phyloP scores from a whole-genome alignment of 23 tunicate genomes.

The Styela clava region DNA sequence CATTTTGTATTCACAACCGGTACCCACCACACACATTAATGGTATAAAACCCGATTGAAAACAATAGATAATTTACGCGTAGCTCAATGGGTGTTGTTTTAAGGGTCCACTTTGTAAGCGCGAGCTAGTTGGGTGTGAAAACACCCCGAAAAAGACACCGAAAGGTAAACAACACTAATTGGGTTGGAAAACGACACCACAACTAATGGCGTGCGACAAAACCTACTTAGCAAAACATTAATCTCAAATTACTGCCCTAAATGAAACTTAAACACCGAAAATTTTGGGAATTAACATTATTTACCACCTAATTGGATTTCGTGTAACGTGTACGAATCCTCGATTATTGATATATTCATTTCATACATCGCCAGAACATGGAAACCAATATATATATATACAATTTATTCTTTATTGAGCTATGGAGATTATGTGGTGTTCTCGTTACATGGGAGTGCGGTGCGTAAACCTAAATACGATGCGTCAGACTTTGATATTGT shows the following conservation, averaged over 20 bases:
- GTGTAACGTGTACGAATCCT: neutral
- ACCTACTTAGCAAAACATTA: neutral
- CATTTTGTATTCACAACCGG: neutral
- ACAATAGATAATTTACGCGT: too few species aligned
- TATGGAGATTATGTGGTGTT: too few species aligned
- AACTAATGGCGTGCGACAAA: neutral
- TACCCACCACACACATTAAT: too few species aligned
- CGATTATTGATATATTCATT: neutral
- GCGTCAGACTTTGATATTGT: neutral
- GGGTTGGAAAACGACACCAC: neutral
- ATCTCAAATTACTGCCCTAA: neutral
- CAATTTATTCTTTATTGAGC: too few species aligned
- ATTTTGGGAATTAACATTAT: neutral
- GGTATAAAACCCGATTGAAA: too few species aligned
- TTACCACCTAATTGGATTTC: neutral
- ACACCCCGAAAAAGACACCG: neutral
- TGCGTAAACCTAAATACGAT: too few species aligned
- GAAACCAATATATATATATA: too few species aligned
- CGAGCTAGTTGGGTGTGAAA: neutral
- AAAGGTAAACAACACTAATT: neutral
- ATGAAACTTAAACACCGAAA: neutral
- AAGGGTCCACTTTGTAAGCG: neutral
- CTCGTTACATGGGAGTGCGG: neutral
- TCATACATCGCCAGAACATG: too few species aligned
- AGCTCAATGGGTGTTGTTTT: neutral